phyloP scores from a whole-genome alignment of 2,113 vertebrate genomes.

The Brachionichthys hirsutus region DNA sequence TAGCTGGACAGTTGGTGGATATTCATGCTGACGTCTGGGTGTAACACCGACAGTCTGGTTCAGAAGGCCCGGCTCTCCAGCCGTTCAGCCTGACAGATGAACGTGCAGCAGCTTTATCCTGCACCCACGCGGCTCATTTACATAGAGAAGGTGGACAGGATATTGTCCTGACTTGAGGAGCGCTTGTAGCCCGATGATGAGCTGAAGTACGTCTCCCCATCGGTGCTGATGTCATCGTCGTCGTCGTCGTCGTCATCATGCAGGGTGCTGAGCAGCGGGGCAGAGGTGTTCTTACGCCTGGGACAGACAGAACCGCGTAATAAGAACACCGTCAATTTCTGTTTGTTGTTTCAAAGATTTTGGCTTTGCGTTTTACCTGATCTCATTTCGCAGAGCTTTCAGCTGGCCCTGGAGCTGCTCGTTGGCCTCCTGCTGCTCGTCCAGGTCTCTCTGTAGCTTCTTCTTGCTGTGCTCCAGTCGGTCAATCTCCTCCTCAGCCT shows the following conservation, averaged over 20 bases:
- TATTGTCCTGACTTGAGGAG: conserved; percentile 79
- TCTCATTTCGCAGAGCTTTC: conserved; percentile 82
- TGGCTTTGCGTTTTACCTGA: conserved; percentile 79
- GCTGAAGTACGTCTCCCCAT: conserved; percentile 90
- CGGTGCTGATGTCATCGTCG: conserved; percentile 85
- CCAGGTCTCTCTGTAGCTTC: conserved; percentile 94
- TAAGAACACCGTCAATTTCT: background rate
- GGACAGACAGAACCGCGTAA: conserved; percentile 1
- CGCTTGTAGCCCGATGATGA: conserved; percentile 80
- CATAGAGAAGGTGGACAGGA: conserved; percentile 60
- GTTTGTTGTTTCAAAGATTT: background rate
- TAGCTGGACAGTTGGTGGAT: too few species aligned
- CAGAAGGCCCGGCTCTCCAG: conserved; percentile 5
- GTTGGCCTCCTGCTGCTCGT: conserved; percentile 90
- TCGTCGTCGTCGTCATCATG: conserved; percentile 79
- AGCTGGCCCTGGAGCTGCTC: conserved; percentile 93
- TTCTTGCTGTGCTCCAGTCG: conserved; percentile 90
- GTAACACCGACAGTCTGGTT: conserved; percentile 17
- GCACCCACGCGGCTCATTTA: conserved; percentile 28
- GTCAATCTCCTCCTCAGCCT: conserved; percentile 96
- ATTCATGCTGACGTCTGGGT: background rate
- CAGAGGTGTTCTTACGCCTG: conserved; percentile 86
- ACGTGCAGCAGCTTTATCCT: background rate
- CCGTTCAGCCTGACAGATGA: conserved; percentile 27
- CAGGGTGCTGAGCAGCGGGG: conserved; percentile 81